Base-by-base conservation (phyloP, 2,888 invertebrate genomes). In the Ectemnius continuus region DNA sequence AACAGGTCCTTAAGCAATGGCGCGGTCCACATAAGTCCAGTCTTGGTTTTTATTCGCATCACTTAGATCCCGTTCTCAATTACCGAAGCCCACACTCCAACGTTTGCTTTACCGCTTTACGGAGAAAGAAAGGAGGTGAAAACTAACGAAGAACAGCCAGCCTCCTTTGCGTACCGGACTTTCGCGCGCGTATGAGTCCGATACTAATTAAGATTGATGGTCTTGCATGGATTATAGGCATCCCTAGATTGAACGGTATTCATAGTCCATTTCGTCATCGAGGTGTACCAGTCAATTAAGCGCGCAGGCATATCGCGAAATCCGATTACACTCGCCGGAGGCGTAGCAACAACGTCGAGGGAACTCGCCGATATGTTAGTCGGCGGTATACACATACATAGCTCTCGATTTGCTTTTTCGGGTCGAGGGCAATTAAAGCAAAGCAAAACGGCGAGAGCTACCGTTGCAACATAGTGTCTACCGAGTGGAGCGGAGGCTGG, bases 341-440 rank as follows among this genome's bases (percentile, higher is more conserved):
- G 36, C 36, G 36, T 36, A 6, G 36, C 36, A 36, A 36, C 36
- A 36, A 36, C 36, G 8, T 6, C 36, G 36, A 36, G 36, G 36
- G 8, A 36, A 11, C 36, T 36, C 36, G 36, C 8, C 36, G 8
- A 11, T 36, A 6, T 36, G 36, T 36, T 36, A 36, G 36, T 3
- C 23, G 23, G 3, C 23, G 23, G 3, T 23, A 23, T 23, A 23
- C 23, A 23, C 23, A 23, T 23, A 23, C 23, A 23, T 23, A 23
- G 23, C n/a, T 14, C 14, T 48, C 14, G 26, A 23, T 23, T 23
- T 23, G 23, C 28, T 58, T 69, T 67, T 67, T 64, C 66, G 56
- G 45, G 28, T 61, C 26, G 61, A 23, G 62, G 47, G 68, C 75
- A 75, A 76, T 76, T 76, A 76, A 76, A 58, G 59, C 16, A 16